Percentiles rank a stretch among this genome's conserved stretches.
These are phyloP conservation scores for Spea bombifrons DNA, from an alignment of 2,113 vertebrate genomes.

Conservation along the genomic window DNA sequence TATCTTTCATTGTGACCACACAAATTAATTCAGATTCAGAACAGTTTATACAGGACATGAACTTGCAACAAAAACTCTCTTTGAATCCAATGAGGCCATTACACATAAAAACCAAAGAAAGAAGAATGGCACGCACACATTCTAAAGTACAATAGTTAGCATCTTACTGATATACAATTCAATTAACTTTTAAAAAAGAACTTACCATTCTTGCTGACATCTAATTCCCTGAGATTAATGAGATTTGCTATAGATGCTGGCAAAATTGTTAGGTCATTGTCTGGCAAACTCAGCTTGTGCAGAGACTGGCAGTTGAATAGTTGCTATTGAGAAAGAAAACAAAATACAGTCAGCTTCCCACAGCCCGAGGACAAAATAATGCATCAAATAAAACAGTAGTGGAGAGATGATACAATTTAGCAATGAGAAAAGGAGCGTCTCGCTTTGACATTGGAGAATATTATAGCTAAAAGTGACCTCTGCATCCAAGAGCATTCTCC, in stretches of 20 bases:
- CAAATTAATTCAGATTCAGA: too few relatives aligned
- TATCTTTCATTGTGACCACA: not conserved
- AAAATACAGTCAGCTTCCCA: constrained; percentile 40
- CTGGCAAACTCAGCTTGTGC: constrained; percentile 94
- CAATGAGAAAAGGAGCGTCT: not conserved
- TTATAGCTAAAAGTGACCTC: too few relatives aligned
- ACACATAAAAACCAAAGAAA: not conserved
- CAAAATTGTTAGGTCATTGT: constrained; percentile 93
- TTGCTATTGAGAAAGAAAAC: constrained; percentile 78
- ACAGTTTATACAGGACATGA: not conserved
- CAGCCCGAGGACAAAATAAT: constrained; percentile 8
- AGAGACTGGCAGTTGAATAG: constrained; percentile 98
- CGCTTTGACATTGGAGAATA: too few relatives aligned
- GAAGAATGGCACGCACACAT: not conserved
- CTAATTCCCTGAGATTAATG: constrained; percentile 97
- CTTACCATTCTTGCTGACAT: constrained; percentile 99
- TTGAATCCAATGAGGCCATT: not conserved
- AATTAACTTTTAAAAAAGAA: constrained; percentile 43
- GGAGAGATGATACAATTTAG: constrained; percentile 3
- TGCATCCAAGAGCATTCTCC: too few relatives aligned
- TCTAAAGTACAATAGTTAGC: constrained; percentile 4
- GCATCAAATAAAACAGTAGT: constrained; percentile 5
- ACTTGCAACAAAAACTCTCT: not conserved
- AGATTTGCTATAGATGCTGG: constrained; percentile 95
- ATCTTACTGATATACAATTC: constrained; percentile 39